Base-by-base conservation (phyloP, 1,140 invertebrate genomes). In the Bombus balteatus region DNA sequence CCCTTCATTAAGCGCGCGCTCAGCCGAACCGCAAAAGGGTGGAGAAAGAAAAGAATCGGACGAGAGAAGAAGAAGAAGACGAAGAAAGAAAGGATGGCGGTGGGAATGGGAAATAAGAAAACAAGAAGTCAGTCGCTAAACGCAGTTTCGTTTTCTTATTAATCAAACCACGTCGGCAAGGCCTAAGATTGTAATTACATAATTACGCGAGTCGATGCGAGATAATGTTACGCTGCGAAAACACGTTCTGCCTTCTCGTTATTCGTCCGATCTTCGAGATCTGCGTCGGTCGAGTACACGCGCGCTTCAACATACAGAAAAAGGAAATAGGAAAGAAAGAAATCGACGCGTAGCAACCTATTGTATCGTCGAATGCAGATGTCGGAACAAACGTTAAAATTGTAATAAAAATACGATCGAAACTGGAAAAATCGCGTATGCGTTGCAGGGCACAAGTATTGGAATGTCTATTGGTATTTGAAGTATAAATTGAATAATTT, bases 121-220 rank as follows among this genome's bases (percentile, higher is more conserved):
- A 39, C 37, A 39, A 72, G 70, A n/a, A 25, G 1, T 1, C 62
- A 43, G 37, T 32, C 72, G 59, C 43, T 76, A 84, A 84, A 59
- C 66, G 66, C 25, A n/a, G 41, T 88, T 82, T 88, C 76, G 83
- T 75, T 78, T 71, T 79, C 83, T 88, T 88, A 89, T 86, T 89
- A 86, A 89, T 88, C 88, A 74, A 37, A 59, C 53, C 66, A n/a
- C 83, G 87, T 74, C 34, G 73, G 41, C 83, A 57, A 28, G 28
- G 9, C n/a, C 43, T 70, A 82, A 65, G 62, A 71, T 43, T 59
- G 53, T 88, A 83, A 89, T 89, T 88, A 83, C 75, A 75, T 86
- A 88, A 89, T 89, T 88, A 88, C 70, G 87, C 68, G 83, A 34
- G 68, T n/a, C 78, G 70, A 43, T 79, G 77, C 78, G 41, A 82